These are phyloP conservation scores for Perdita meconis DNA, from an alignment of 2,888 invertebrate species.

Conservation along the genomic window DNA sequence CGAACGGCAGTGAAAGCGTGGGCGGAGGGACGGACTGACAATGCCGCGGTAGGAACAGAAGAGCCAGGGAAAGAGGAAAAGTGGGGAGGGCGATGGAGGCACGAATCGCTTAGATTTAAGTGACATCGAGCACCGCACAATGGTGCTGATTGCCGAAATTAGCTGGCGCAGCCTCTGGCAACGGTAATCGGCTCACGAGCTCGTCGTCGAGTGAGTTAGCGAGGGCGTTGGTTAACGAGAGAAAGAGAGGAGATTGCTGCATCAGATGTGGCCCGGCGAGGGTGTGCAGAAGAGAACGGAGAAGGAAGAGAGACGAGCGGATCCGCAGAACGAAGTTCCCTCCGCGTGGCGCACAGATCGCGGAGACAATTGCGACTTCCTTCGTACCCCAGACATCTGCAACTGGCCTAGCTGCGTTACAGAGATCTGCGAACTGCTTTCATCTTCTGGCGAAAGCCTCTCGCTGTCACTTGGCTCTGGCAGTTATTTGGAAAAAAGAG, in stretches of 20 bases:
- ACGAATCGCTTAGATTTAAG: constrained; percentile 69
- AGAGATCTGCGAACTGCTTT: constrained; percentile 65
- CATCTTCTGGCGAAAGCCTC: constrained; percentile 34
- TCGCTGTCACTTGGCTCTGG: no score
- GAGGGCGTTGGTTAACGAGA: constrained; percentile 31
- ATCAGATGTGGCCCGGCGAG: constrained; percentile 21
- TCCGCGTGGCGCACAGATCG: constrained; percentile 63
- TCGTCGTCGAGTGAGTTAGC: constrained; percentile 39
- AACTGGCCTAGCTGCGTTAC: constrained; percentile 55
- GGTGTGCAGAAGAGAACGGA: constrained; percentile 10
- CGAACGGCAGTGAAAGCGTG: constrained; percentile 9
- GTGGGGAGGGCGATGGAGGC: constrained; percentile 8
- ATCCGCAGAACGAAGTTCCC: constrained; percentile 46
- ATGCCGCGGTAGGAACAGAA: constrained; percentile 19
- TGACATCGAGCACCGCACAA: constrained; percentile 70
- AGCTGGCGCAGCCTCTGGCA: constrained; percentile 70
- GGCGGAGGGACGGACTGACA: constrained; percentile 18
- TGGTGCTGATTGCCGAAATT: constrained; percentile 76
- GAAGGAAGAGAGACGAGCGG: constrained; percentile 32
- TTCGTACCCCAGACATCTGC: constrained; percentile 60
- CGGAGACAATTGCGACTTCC: constrained; percentile 80
- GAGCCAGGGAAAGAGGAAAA: not conserved
- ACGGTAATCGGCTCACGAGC: constrained; percentile 39
- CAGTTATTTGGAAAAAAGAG: no score
- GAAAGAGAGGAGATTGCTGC: constrained; percentile 45